A percentile compares a stretch with the other conserved stretches of the same genome.
phyloP scores from a whole-genome alignment of 2,113 vertebrate genomes.

The Theristicus caerulescens region DNA sequence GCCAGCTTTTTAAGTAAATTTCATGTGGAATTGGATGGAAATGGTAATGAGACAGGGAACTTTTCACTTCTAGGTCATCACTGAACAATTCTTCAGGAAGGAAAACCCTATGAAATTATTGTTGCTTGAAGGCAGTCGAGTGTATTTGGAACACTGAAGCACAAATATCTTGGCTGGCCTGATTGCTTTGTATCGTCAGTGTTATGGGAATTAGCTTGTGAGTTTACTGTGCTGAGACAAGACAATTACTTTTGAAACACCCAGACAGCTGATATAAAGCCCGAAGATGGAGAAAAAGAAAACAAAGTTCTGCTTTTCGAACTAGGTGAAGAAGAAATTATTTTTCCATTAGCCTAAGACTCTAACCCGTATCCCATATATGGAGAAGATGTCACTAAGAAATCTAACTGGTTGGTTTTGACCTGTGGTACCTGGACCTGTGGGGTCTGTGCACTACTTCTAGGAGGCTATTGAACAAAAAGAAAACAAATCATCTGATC shows the following conservation, averaged over 20 bases:
- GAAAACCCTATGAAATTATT: slow-evolving; percentile 18
- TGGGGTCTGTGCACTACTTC: background rate
- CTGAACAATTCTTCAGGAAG: slow-evolving; percentile 37
- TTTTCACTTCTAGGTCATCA: slow-evolving; percentile 43
- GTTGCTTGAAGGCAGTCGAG: slow-evolving; percentile 25
- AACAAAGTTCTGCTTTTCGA: background rate
- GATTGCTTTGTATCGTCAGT: background rate
- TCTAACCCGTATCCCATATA: background rate
- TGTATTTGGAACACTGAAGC: background rate
- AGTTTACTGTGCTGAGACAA: slow-evolving; percentile 25
- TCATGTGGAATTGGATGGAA: slow-evolving; percentile 15
- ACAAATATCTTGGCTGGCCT: slow-evolving; percentile 35
- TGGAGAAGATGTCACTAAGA: background rate
- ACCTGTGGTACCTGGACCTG: background rate
- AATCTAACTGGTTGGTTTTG: background rate
- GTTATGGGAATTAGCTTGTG: slow-evolving; percentile 10
- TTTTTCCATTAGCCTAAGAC: background rate
- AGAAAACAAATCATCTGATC: background rate
- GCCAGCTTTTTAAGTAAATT: slow-evolving; percentile 8
- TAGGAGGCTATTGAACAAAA: background rate
- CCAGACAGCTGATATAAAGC: background rate
- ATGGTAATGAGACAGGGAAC: slow-evolving; percentile 15
- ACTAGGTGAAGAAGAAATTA: background rate
- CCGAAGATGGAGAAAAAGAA: background rate
- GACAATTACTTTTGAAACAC: slow-evolving; percentile 29